Percentiles rank a stretch among this genome's conserved stretches.
Conservation (phyloP, 2,797 vertebrate species). For the Salarias fasciatus region DNA sequence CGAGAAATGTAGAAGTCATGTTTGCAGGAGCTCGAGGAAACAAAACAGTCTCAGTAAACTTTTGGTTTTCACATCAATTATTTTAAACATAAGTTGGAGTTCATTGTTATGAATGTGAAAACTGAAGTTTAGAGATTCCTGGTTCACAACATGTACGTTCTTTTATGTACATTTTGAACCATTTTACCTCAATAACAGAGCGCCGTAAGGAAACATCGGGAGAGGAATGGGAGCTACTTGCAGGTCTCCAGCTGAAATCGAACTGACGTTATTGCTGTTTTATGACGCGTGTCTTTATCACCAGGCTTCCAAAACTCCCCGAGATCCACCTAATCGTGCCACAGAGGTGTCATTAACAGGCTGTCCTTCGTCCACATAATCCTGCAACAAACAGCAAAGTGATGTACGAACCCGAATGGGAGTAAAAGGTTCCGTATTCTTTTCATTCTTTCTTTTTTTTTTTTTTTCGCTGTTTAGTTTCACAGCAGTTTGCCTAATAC, state of each 20-base stretch:
- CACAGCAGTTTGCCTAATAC: constrained; percentile 4
- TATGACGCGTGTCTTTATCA: constrained; percentile 2
- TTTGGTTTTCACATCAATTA: constrained; percentile 3
- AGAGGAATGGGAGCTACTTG: background rate
- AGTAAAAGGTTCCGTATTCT: constrained; percentile 7
- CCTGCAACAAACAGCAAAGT: background rate
- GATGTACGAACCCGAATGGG: background rate
- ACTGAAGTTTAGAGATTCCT: background rate
- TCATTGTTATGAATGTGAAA: background rate
- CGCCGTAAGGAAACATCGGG: background rate
- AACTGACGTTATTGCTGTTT: constrained; percentile 8
- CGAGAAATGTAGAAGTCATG: background rate
- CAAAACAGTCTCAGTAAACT: background rate
- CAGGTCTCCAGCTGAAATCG: constrained; percentile 2
- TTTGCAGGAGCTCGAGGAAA: background rate
- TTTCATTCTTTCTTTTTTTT: too few species aligned
- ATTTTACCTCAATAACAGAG: background rate
- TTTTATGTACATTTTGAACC: background rate
- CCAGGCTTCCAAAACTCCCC: background rate
- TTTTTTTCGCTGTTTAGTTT: background rate
- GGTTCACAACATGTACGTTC: background rate
- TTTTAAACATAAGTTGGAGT: constrained; percentile 1
- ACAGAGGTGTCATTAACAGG: constrained; percentile 7
- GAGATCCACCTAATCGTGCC: background rate
- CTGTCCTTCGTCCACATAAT: constrained; percentile 2